These are phyloP conservation scores for Rhopilema esculentum DNA, from an alignment of 30 jellyfish, hydroid and myxozoan species.

Conservation along the genomic window DNA sequence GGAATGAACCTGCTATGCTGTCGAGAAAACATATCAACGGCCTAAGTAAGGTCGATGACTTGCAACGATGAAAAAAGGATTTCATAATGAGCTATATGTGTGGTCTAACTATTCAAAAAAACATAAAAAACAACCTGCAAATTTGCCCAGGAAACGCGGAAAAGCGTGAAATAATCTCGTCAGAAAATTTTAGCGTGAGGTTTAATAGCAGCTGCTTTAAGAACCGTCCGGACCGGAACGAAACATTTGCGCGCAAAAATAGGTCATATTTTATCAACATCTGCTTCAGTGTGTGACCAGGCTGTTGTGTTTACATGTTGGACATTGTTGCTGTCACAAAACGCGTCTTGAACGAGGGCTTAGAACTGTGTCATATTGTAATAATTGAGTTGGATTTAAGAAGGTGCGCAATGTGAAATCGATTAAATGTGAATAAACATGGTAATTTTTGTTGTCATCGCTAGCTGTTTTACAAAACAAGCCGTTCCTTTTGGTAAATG, in stretches of 20 bases:
- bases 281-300: neutral
- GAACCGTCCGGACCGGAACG: neutral
- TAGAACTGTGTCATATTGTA: neutral
- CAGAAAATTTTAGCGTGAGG: neutral
- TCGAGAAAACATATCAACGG: no score
- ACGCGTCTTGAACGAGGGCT: neutral
- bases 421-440: neutral
- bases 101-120: neutral
- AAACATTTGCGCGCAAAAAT: neutral
- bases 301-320: neutral
- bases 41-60: no score
- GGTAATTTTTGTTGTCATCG: slow-evolving; percentile 4
- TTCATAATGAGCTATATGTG: no score
- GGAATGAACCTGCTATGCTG: no score
- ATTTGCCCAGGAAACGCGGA: neutral
- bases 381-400: neutral
- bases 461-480: neutral
- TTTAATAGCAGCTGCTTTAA: neutral
- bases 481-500: neutral
- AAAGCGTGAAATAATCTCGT: neutral
- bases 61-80: no score
- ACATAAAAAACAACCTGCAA: neutral
- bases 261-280: neutral
- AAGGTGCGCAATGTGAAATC: slow-evolving; percentile 5
- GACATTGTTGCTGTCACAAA: neutral